phyloP scores from a whole-genome alignment of 2,888 invertebrate species.

The Osmoderma eremita region DNA sequence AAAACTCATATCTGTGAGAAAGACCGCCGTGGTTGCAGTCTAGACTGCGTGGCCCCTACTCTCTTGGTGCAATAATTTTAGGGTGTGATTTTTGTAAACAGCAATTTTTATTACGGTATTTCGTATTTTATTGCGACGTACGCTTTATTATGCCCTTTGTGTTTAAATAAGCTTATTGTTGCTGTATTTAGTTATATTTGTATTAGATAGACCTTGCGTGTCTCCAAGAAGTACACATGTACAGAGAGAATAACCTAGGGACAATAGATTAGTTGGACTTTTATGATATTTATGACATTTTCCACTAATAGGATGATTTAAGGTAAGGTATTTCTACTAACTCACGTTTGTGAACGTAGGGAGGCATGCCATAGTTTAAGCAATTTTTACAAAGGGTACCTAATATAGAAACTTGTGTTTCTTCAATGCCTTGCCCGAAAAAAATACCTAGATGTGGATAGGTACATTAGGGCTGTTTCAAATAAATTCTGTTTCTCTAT shows the following conservation, averaged over 20 bases:
- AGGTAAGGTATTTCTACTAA: no score
- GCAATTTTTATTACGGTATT: slow-evolving; percentile 57
- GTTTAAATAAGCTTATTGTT: slow-evolving; percentile 57
- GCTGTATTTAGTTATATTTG: slow-evolving; percentile 44
- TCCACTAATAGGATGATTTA: no score
- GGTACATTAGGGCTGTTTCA: no score
- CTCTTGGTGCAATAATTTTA: slow-evolving; percentile 35
- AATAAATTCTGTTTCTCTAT: no score
- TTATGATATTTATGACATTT: slow-evolving; percentile 22
- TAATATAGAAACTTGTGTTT: no score
- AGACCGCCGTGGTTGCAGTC: slow-evolving; percentile 54
- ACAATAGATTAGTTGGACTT: slow-evolving; percentile 6
- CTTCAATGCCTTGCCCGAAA: no score
- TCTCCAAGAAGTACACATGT: slow-evolving; percentile 2
- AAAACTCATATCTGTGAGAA: slow-evolving; percentile 57
- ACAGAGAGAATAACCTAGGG: slow-evolving; percentile 2
- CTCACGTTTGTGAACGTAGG: no score
- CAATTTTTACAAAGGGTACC: no score
- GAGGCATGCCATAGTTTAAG: no score
- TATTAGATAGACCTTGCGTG: slow-evolving; percentile 28
- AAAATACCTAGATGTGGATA: no score
- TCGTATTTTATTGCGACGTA: slow-evolving; percentile 54
- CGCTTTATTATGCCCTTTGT: slow-evolving; percentile 55
- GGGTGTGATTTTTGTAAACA: slow-evolving; percentile 50
- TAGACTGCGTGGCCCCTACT: slow-evolving; percentile 43